Evolutionary conservation across 2,113 vertebrate species (phyloP).

Genomic region (Puffinus mauretanicus): DNA sequence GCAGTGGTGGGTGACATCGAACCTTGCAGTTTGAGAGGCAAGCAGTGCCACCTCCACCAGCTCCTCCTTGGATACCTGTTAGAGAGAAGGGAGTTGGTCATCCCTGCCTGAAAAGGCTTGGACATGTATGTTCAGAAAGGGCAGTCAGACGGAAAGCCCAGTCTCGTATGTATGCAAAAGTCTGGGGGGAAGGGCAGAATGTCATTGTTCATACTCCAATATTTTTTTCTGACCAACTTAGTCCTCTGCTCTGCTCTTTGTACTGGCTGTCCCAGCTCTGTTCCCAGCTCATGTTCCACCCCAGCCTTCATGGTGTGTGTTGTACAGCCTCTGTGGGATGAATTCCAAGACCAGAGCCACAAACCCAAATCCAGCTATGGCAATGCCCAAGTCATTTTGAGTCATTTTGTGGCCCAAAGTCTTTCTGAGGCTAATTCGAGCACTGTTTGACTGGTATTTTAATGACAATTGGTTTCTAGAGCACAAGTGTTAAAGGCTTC

Average conservation of each 20-base stretch:
- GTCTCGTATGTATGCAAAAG: not conserved
- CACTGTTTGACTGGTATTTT: not conserved
- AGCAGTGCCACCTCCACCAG: not conserved
- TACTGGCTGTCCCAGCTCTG: fast-evolving
- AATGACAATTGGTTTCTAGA: not conserved
- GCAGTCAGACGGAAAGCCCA: not conserved
- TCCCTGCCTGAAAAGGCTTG: not conserved
- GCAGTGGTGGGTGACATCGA: not conserved
- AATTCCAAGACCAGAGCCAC: not conserved
- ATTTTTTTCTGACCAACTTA: not conserved
- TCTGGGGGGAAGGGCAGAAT: not conserved
- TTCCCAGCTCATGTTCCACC: not conserved
- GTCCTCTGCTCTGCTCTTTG: not conserved
- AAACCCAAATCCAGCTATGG: not conserved
- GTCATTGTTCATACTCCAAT: not conserved
- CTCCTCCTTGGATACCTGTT: fast-evolving
- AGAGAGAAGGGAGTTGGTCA: not conserved
- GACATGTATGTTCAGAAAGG: fast-evolving
- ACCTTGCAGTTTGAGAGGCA: not conserved
- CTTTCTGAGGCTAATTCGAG: not conserved
- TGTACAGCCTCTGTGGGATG: not conserved
- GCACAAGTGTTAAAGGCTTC: not conserved
- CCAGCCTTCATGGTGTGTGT: not conserved
- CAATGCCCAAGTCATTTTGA: not conserved
- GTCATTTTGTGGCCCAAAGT: not conserved